These are phyloP conservation scores for Hyles vespertilio DNA, from an alignment of 1,140 invertebrate species.

Conservation along the genomic window DNA sequence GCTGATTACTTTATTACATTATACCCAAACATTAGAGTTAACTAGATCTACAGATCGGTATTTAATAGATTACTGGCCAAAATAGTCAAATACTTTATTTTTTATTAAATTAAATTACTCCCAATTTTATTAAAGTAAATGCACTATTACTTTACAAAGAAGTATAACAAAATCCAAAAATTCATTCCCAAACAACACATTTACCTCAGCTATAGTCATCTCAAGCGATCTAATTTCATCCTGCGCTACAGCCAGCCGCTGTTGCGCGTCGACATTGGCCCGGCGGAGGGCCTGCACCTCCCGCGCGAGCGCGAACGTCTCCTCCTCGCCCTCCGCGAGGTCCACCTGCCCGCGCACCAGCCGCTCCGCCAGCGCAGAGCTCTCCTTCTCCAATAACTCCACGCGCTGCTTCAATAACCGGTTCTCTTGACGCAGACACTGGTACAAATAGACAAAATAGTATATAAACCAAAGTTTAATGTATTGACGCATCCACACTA, in stretches of 20 bases:
- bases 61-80: too few species aligned
- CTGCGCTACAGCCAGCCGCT: conserved; percentile 89
- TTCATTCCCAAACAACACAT: conserved; percentile 1
- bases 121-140: too few species aligned
- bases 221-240: conserved; percentile 85
- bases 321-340: conserved; percentile 93
- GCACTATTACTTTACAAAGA: too few species aligned
- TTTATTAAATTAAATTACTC: too few species aligned
- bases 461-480: background rate
- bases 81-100: too few species aligned
- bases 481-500: too few species aligned
- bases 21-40: too few species aligned
- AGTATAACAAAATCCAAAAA: too few species aligned
- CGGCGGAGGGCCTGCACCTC: conserved; percentile 59
- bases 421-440: conserved; percentile 97
- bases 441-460: conserved; percentile 40
- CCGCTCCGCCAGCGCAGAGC: conserved; percentile 91
- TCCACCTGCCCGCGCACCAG: conserved; percentile 97
- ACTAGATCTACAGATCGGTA: too few species aligned
- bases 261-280: conserved; percentile 81
- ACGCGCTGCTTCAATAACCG: conserved; percentile 94
- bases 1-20: too few species aligned
- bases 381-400: conserved; percentile 95
- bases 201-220: conserved; percentile 62
- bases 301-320: conserved; percentile 79